These are phyloP conservation scores for Penaeus monodon DNA, from an alignment of 2,888 invertebrate genomes.

Conservation along the genomic window DNA sequence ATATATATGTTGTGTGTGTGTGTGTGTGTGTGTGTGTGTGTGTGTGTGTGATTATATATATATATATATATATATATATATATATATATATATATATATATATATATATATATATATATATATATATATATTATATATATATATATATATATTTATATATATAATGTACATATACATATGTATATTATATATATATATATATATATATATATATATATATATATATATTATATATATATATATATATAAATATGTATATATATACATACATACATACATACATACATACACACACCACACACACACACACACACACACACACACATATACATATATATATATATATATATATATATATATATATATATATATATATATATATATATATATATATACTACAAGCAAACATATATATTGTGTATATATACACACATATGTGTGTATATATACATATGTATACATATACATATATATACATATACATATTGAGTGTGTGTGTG, in stretches of 20 bases:
- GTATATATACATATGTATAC: neutral
- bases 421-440: neutral
- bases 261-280: neutral
- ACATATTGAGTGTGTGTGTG: neutral
- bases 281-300: constrained; percentile 1
- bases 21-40: no score
- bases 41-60: no score
- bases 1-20: no score
- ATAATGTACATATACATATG: constrained; percentile 11
- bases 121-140: constrained; percentile 4
- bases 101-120: constrained; percentile 10
- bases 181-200: constrained; percentile 3
- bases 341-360: neutral
- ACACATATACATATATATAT: constrained; percentile 13
- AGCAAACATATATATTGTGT: no score
- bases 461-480: constrained; percentile 5
- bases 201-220: neutral
- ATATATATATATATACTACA: constrained; percentile 12
- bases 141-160: neutral
- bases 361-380: constrained; percentile 2
- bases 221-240: constrained; percentile 14
- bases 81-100: constrained; percentile 17
- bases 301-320: constrained; percentile 15
- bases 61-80: constrained; percentile 9
- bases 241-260: constrained; percentile 12